Evolutionary conservation across 2,113 vertebrate species (phyloP), one percentile per base, ranked within the genome.

Genomic region (Lethenteron reissneri): DNA sequence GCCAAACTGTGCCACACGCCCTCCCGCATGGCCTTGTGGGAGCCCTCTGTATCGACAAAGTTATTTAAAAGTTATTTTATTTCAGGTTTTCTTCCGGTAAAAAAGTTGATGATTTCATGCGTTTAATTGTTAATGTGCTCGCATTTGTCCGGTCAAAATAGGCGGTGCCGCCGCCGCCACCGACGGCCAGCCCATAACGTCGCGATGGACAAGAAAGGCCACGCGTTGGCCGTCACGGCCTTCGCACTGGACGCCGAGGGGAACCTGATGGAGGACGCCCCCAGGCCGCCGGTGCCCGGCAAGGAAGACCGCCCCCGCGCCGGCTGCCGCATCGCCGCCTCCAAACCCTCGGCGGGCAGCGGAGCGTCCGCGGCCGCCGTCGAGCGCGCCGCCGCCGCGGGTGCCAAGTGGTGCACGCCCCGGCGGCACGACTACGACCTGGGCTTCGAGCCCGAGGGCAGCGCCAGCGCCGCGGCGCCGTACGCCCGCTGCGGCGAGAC

Each of bases 401-500:
- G 88, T 79, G 84, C 80, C 2, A 91, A 96, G 80, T 82, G 81
- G 0, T 83, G 89, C 8, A 96, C 89, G 0, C 94, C 92, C 0
- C 79, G 94, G 74, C 83, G 94, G 72, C 85, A 92, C 0, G 94
- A 99, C 78, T 78, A 95, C 81, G 94, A 99, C 80, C 79, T 97
- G 82, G 94, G 92, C 68, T 99, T 95, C 0, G 94, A 99, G 78
- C 94, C 94, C 0, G 94, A 99, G 79, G 94, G 94, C 70, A 99
- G 94, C 2, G 92, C 94, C 64, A 97, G 92, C 0, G 91, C 92
- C 8, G 97, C 92, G 3, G 92, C 94, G 1, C 94, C 94, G 12
- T 92, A 94, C 83, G 71, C 97, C 78, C 88, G 88, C 78, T 99
- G 94, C 92, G 94, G 92, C 0, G 94, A 95, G 77, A 97, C 94